phyloP scores from a whole-genome alignment of 2,113 vertebrate genomes.

The Paedocypris sp. region DNA sequence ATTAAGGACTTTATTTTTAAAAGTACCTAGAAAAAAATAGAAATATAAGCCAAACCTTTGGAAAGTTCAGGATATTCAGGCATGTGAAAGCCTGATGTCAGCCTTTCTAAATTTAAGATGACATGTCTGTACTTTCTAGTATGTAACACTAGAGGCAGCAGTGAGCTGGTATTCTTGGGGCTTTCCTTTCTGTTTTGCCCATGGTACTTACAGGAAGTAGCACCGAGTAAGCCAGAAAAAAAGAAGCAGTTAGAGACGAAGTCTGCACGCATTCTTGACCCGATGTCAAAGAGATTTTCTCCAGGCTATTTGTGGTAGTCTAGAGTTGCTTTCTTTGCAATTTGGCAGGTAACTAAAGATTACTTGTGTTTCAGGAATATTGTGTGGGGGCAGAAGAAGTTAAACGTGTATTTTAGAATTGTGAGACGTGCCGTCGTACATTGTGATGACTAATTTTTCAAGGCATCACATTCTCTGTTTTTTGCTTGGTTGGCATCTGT shows the following conservation, averaged over 20 bases:
- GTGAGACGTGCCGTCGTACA: slow-evolving; percentile 19
- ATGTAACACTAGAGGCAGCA: slow-evolving; percentile 29
- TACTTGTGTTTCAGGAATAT: background rate
- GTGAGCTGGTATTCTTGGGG: slow-evolving; percentile 62
- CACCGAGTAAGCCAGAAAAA: slow-evolving; percentile 16
- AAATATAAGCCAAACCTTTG: background rate
- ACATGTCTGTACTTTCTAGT: slow-evolving; percentile 5
- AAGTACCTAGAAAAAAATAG: slow-evolving; percentile 24
- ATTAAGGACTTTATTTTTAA: slow-evolving; percentile 7
- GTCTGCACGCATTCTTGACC: background rate
- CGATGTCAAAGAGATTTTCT: slow-evolving; percentile 13
- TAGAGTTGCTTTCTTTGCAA: background rate
- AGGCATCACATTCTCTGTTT: background rate
- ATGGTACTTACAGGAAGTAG: slow-evolving; percentile 64
- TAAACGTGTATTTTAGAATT: background rate
- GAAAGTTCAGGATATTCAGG: slow-evolving; percentile 15
- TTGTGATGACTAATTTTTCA: slow-evolving; percentile 4
- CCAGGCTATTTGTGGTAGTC: background rate
- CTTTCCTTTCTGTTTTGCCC: slow-evolving; percentile 58
- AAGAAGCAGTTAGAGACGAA: slow-evolving; percentile 5
- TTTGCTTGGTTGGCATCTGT: background rate
- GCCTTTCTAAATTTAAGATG: background rate
- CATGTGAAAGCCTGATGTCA: background rate
- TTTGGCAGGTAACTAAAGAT: slow-evolving; percentile 6
- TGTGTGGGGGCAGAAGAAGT: slow-evolving; percentile 12